These are phyloP conservation scores for Discoglossus pictus DNA, from an alignment of 2,797 vertebrate genomes.

Conservation along the genomic window DNA sequence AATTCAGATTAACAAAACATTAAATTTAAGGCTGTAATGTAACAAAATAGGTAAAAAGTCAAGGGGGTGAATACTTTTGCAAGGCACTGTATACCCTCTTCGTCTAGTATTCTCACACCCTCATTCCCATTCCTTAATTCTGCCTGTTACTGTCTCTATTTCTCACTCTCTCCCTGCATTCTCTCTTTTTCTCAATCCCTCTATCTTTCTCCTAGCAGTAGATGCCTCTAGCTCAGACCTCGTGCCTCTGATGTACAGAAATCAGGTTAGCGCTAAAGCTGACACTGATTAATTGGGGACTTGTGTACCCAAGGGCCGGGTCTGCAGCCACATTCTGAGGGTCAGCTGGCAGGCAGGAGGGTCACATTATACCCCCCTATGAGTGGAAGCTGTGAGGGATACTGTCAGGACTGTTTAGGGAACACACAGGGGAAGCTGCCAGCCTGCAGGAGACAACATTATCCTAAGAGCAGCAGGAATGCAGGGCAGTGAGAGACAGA, in stretches of 20 bases:
- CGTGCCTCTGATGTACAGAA: conserved; percentile 47
- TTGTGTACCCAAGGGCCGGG: conserved; percentile 49
- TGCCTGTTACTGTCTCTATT: conserved; percentile 9
- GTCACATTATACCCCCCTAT: conserved; percentile 49
- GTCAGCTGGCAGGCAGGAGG: conserved; percentile 45
- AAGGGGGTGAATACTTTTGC: too few relatives aligned
- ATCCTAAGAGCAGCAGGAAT: conserved; percentile 32
- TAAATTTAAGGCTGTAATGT: too few relatives aligned
- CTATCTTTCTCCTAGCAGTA: conserved; percentile 9
- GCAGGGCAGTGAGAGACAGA: conserved; percentile 10
- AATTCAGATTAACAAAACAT: too few relatives aligned
- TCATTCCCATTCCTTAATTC: neutral
- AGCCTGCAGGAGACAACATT: conserved; percentile 46
- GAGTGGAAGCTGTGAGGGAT: conserved; percentile 47
- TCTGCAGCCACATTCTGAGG: conserved; percentile 48
- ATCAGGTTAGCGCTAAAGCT: conserved; percentile 51
- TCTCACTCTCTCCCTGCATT: neutral
- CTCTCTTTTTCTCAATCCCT: neutral
- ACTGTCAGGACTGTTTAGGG: conserved; percentile 48
- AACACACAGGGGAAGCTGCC: conserved; percentile 47
- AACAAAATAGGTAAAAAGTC: too few relatives aligned
- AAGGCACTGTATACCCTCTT: too few relatives aligned
- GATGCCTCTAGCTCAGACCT: conserved; percentile 39
- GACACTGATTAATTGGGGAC: conserved; percentile 52
- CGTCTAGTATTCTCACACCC: conserved; percentile 6